These are phyloP conservation scores for Hepsetus odoe DNA, from an alignment of 2,113 vertebrate species.

Conservation along the genomic window DNA sequence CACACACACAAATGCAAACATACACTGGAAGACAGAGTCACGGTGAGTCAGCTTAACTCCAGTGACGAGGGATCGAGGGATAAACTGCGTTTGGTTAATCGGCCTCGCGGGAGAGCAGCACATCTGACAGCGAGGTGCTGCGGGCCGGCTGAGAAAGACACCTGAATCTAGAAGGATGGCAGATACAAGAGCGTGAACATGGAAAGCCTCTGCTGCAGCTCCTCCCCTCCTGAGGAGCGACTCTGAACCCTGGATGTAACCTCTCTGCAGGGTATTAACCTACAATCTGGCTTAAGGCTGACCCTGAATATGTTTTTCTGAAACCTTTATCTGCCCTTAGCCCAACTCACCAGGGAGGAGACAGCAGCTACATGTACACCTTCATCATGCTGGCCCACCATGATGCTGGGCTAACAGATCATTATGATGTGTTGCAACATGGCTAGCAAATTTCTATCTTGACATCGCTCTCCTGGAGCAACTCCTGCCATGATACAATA, in stretches of 20 bases:
- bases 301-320: neutral
- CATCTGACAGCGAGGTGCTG: neutral
- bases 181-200: neutral
- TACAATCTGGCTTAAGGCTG: neutral
- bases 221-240: neutral
- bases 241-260: neutral
- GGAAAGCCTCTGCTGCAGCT: neutral
- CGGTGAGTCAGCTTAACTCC: slow-evolving; percentile 19
- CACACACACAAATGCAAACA: no score
- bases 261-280: neutral
- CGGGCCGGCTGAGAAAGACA: neutral
- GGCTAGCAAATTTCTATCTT: no score
- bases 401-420: neutral
- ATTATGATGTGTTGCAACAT: no score
- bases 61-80: neutral
- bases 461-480: no score
- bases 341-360: neutral
- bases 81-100: slow-evolving; percentile 24
- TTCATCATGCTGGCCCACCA: neutral
- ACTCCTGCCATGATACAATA: no score
- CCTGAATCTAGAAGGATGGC: neutral
- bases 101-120: neutral
- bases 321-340: neutral
- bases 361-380: neutral
- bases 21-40: neutral